phyloP scores from a whole-genome alignment of 2,888 invertebrate species.

The Tyria jacobaeae region DNA sequence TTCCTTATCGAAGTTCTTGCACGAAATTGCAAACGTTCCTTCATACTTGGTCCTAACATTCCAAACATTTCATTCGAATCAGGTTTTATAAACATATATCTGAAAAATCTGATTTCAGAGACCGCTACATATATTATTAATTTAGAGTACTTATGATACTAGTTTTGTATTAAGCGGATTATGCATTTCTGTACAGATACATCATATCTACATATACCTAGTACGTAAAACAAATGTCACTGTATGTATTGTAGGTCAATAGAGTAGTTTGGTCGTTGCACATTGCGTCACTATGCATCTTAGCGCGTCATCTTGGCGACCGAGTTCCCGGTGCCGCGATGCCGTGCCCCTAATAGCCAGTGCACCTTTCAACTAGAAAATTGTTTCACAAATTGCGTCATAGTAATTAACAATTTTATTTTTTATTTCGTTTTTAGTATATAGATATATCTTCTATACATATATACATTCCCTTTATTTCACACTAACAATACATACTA shows the following conservation, averaged over 20 bases:
- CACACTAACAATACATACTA: not conserved
- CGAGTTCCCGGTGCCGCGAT: slow-evolving; percentile 19
- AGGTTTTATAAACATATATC: not conserved
- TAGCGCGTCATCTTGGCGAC: slow-evolving; percentile 29
- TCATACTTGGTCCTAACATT: not conserved
- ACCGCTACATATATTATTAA: not conserved
- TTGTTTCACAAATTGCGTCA: slow-evolving; percentile 15
- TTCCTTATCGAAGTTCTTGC: too few relatives aligned
- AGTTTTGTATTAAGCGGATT: not conserved
- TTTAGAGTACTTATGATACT: not conserved
- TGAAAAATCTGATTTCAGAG: too few relatives aligned
- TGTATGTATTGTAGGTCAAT: slow-evolving; percentile 17
- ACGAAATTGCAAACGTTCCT: not conserved
- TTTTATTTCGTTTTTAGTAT: not conserved
- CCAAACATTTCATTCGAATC: not conserved
- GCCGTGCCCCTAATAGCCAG: slow-evolving; percentile 35
- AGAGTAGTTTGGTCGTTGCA: slow-evolving; percentile 11
- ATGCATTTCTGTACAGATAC: not conserved
- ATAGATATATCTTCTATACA: too few relatives aligned
- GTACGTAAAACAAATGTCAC: slow-evolving; percentile 8
- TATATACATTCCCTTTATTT: too few relatives aligned
- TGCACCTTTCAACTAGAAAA: slow-evolving; percentile 29
- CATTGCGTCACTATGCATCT: slow-evolving; percentile 31
- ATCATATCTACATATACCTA: not conserved
- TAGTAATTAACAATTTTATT: not conserved